Conservation (phyloP, 2,888 invertebrate species). For the Dysmachus trigonus region DNA sequence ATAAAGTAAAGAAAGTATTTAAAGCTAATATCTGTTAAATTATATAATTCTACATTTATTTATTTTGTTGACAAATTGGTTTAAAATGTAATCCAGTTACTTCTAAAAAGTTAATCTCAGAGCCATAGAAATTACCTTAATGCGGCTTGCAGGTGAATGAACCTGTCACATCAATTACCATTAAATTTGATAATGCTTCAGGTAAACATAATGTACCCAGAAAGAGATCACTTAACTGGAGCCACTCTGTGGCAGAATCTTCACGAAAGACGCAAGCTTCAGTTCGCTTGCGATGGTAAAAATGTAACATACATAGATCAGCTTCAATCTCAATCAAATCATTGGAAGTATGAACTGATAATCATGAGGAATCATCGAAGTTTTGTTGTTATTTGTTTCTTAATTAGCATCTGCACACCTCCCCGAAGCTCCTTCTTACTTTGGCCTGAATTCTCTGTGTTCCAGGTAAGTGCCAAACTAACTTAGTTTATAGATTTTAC, state of each 20-base stretch:
- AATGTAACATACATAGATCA: not conserved
- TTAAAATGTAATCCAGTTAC: not conserved
- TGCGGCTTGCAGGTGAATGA: not conserved
- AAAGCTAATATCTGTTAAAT: too few relatives aligned
- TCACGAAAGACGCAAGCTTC: not conserved
- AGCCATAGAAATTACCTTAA: not conserved
- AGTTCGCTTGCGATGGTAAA: not conserved
- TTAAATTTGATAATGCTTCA: not conserved
- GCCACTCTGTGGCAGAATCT: not conserved
- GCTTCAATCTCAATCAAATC: not conserved
- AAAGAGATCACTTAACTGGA: not conserved
- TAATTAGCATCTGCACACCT: slow-evolving; percentile 15
- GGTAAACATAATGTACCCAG: not conserved
- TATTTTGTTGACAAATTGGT: too few relatives aligned
- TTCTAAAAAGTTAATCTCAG: not conserved
- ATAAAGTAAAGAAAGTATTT: too few relatives aligned
- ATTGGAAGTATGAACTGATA: not conserved
- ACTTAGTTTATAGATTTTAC: not conserved
- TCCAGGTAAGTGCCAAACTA: slow-evolving; percentile 15
- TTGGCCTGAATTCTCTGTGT: slow-evolving; percentile 19
- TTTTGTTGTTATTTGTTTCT: not conserved
- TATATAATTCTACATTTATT: too few relatives aligned
- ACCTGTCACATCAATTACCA: not conserved
- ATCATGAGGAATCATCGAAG: not conserved
- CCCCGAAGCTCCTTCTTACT: not conserved